A percentile compares a stretch with the other conserved stretches of the same genome.
phyloP scores from a whole-genome alignment of 2,888 invertebrate genomes.

The Alloplasta piceator region DNA sequence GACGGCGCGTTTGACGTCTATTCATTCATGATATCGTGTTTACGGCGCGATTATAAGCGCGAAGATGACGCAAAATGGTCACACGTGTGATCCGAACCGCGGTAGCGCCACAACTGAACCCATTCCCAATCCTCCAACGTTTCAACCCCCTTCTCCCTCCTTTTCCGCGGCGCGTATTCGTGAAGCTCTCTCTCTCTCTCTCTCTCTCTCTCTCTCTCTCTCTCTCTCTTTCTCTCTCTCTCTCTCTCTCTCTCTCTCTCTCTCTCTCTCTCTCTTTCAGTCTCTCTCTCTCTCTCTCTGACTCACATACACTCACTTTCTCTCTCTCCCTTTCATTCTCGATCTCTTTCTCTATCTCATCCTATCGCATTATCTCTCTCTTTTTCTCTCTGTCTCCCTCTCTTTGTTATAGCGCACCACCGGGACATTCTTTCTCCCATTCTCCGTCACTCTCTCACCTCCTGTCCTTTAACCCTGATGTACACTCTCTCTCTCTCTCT shows the following conservation, averaged over 20 bases:
- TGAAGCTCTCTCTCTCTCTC: slow-evolving; percentile 51
- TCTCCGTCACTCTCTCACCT: slow-evolving; percentile 12
- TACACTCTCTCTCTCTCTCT: slow-evolving; percentile 9
- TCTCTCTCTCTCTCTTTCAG: slow-evolving; percentile 59
- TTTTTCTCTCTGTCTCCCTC: slow-evolving; percentile 33
- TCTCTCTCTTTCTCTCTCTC: slow-evolving; percentile 62
- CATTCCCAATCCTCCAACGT: slow-evolving; percentile 77
- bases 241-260: slow-evolving; percentile 58
- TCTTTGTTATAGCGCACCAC: neutral
- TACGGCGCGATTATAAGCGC: slow-evolving; percentile 49
- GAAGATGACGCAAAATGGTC: slow-evolving; percentile 66
- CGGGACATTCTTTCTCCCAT: slow-evolving; percentile 18
- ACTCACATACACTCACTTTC: slow-evolving; percentile 14
- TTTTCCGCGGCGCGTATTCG: slow-evolving; percentile 63
- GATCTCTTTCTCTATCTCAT: slow-evolving; percentile 15
- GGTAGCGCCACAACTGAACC: slow-evolving; percentile 81
- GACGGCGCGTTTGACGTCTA: slow-evolving; percentile 60
- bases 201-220: slow-evolving; percentile 61
- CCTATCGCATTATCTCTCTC: slow-evolving; percentile 11
- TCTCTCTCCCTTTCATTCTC: slow-evolving; percentile 41
- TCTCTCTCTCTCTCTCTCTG: slow-evolving; percentile 51
- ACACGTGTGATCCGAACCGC: slow-evolving; percentile 77
- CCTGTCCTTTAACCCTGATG: slow-evolving; percentile 16
- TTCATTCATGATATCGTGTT: slow-evolving; percentile 32
- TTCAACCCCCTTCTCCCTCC: slow-evolving; percentile 68